These are phyloP conservation scores for Sardinella longiceps DNA, from an alignment of 2,797 vertebrate species.

Conservation along the genomic window DNA sequence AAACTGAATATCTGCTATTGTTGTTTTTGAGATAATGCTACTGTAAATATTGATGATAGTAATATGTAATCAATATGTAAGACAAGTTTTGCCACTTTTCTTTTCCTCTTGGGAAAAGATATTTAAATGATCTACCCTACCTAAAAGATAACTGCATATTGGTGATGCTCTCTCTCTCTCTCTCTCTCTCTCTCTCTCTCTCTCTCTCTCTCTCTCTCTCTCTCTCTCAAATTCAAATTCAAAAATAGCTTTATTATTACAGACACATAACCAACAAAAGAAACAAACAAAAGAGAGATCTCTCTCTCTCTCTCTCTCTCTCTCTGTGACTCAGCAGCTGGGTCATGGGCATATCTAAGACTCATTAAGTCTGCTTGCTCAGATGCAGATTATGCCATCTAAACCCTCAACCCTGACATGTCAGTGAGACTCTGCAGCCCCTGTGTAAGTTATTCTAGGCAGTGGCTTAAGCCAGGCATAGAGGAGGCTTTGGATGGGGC, in stretches of 20 bases:
- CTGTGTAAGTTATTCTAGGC: neutral
- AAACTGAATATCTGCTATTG: neutral
- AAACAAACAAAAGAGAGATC: no score
- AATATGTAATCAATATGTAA: no score
- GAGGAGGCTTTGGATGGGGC: neutral
- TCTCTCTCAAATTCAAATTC: no score
- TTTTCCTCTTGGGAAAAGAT: no score
- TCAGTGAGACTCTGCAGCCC: neutral
- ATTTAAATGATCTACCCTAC: no score
- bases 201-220: constrained; percentile 47
- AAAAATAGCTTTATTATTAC: no score
- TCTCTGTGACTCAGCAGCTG: constrained; percentile 32
- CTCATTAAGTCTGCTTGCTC: neutral
- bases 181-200: constrained; percentile 22
- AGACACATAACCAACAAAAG: no score
- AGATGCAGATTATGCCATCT: neutral
- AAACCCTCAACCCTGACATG: neutral
- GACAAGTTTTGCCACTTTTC: no score
- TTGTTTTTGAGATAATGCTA: neutral
- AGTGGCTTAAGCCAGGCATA: neutral
- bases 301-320: constrained; percentile 38
- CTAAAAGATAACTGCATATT: no score
- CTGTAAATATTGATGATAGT: neutral
- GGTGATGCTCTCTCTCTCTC: neutral
- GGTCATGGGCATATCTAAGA: constrained; percentile 1